A percentile compares a stretch with the other conserved stretches of the same genome.
phyloP scores from a whole-genome alignment of 2,113 vertebrate genomes.

The Channa argus region DNA sequence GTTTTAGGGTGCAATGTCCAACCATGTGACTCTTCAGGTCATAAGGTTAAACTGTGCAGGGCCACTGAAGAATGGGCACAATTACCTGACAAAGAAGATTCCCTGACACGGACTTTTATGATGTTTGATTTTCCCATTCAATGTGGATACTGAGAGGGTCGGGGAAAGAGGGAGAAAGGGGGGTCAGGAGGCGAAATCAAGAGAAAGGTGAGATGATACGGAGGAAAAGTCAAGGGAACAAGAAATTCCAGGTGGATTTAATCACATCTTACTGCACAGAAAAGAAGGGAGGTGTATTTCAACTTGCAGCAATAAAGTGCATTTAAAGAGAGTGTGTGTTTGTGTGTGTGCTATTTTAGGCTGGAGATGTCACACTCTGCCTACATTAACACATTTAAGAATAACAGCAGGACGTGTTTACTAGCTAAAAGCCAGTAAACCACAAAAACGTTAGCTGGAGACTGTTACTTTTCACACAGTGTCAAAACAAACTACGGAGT shows the following conservation, averaged over 20 bases:
- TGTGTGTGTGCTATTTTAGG: slow-evolving; percentile 11
- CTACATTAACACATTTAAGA: neutral
- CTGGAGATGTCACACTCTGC: slow-evolving; percentile 15
- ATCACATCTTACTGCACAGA: no score
- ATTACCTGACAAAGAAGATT: no score
- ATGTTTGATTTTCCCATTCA: slow-evolving; percentile 63
- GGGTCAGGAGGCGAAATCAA: no score
- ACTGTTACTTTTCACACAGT: neutral
- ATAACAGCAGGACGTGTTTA: neutral
- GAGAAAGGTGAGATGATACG: neutral
- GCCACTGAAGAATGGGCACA: neutral
- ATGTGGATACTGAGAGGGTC: neutral
- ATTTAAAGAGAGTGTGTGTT: slow-evolving; percentile 2
- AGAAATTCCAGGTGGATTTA: neutral
- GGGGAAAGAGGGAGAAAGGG: neutral
- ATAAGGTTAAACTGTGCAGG: neutral
- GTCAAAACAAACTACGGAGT: neutral
- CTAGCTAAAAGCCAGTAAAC: slow-evolving; percentile 21
- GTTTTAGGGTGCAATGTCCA: no score
- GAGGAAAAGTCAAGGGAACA: neutral
- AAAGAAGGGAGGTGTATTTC: slow-evolving; percentile 2
- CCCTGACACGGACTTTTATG: slow-evolving; percentile 33
- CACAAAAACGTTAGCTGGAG: neutral
- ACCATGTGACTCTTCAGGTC: neutral
- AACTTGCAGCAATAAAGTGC: slow-evolving; percentile 2